phyloP scores from a whole-genome alignment of 1,140 invertebrate genomes.

The Drosophila paulistorum region DNA sequence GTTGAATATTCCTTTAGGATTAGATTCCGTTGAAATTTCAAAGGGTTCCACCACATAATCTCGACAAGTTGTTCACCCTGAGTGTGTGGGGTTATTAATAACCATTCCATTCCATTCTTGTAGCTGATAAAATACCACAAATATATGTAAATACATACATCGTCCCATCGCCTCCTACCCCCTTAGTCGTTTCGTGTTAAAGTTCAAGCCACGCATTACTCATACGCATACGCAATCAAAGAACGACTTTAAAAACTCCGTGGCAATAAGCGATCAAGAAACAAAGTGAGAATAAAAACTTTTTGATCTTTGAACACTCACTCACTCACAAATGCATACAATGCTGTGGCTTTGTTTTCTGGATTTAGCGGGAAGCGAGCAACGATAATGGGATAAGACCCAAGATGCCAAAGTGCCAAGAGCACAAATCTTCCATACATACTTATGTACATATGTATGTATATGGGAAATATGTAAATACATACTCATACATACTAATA shows the following conservation, averaged over 20 bases:
- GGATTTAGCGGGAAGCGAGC: slow-evolving; percentile 56
- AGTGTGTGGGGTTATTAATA: too few relatives aligned
- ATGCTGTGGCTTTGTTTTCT: slow-evolving; percentile 62
- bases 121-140: slow-evolving; percentile 24
- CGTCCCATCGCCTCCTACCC: not conserved
- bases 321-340: slow-evolving; percentile 36
- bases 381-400: slow-evolving; percentile 56
- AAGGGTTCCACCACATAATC: too few relatives aligned
- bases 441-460: not conserved
- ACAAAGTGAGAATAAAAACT: not conserved
- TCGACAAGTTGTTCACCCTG: too few relatives aligned
- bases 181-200: slow-evolving; percentile 47
- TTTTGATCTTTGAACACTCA: slow-evolving; percentile 55
- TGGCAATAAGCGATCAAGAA: not conserved
- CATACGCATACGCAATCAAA: slow-evolving; percentile 36
- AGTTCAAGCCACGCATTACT: slow-evolving; percentile 45
- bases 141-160: slow-evolving; percentile 4
- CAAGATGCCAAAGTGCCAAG: slow-evolving; percentile 39
- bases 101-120: slow-evolving; percentile 1
- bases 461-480: too few relatives aligned
- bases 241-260: slow-evolving; percentile 6
- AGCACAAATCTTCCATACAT: slow-evolving; percentile 62
- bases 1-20: slow-evolving; percentile 10
- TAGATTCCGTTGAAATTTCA: too few relatives aligned
- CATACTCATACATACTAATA: slow-evolving; percentile 14